Conservation (phyloP, 64 coral and sea anemone species). For the Stylophora pistillata region DNA sequence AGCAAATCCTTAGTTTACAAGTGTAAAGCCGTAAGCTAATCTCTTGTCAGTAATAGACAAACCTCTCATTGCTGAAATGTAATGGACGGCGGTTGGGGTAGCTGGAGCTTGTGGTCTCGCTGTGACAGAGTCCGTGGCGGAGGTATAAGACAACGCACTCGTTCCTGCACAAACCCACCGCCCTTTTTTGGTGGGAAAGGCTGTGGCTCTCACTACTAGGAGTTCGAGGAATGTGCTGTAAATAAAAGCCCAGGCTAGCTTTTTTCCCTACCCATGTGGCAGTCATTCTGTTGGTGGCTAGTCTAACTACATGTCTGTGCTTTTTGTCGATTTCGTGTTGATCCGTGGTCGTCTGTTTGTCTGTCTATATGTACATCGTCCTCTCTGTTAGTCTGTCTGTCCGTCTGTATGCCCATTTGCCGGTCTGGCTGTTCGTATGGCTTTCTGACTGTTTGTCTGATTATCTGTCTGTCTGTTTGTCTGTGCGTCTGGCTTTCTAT, state of each 20-base stretch:
- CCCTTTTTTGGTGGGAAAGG: slow-evolving; percentile 38
- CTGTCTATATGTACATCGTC: neutral
- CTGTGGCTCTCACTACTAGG: neutral
- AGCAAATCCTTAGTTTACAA: no score
- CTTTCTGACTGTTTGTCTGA: neutral
- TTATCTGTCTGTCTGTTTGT: neutral
- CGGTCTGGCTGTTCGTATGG: no score
- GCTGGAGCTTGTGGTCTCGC: slow-evolving; percentile 33
- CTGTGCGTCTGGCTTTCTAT: neutral
- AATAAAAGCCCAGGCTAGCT: slow-evolving; percentile 13
- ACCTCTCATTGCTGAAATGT: neutral
- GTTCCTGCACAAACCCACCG: slow-evolving; percentile 55
- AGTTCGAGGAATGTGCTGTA: slow-evolving; percentile 21
- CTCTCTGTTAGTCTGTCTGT: neutral
- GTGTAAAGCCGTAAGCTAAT: no score
- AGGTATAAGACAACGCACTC: slow-evolving; percentile 2
- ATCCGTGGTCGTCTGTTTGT: neutral
- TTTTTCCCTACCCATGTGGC: no score
- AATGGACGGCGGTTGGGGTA: slow-evolving; percentile 33
- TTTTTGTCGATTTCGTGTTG: no score
- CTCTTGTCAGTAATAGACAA: neutral
- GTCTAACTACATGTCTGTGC: neutral
- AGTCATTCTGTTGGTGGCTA: no score
- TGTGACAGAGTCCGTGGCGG: slow-evolving; percentile 40
- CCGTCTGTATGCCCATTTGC: neutral